Percentiles rank a stretch among this genome's conserved stretches.
These are phyloP conservation scores for Drosophila tani DNA, from an alignment of 1,140 invertebrate genomes.

Conservation along the genomic window DNA sequence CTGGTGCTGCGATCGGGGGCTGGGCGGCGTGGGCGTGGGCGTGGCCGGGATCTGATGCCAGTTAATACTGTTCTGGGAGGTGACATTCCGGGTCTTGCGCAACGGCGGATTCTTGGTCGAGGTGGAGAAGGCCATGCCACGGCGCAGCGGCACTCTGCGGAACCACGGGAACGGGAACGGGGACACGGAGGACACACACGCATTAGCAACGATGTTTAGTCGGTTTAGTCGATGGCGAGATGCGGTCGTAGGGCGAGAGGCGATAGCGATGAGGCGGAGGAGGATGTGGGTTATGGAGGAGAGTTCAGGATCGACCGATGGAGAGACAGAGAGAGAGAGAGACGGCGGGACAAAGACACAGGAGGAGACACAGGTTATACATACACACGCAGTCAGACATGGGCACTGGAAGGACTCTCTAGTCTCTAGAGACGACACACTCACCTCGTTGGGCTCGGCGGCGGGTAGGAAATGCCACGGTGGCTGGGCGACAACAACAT, in stretches of 20 bases:
- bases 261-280: conserved; percentile 33
- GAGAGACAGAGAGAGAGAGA: conserved; percentile 33
- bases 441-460: conserved; percentile 89
- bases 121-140: conserved; percentile 88
- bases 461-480: conserved; percentile 91
- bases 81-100: conserved; percentile 88
- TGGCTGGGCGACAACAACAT: conserved; percentile 86
- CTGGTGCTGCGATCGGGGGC: conserved; percentile 71
- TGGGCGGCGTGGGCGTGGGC: conserved; percentile 73
- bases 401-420: conserved; percentile 19
- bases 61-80: conserved; percentile 85
- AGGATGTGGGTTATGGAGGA: conserved; percentile 45
- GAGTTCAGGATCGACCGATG: conserved; percentile 34
- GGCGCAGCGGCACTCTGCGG: conserved; percentile 87
- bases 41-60: conserved; percentile 82
- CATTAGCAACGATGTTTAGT: conserved; percentile 47
- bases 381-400: conserved; percentile 27
- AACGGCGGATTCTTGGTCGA: conserved; percentile 90
- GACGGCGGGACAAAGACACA: conserved; percentile 27
- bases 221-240: conserved; percentile 38
- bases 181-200: conserved; percentile 25
- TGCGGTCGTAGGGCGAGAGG: conserved; percentile 14
- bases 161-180: conserved; percentile 36
- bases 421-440: conserved; percentile 46
- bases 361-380: conserved; percentile 24